Base-by-base conservation (phyloP, 2,888 invertebrate genomes). In the Sesia apiformis region DNA sequence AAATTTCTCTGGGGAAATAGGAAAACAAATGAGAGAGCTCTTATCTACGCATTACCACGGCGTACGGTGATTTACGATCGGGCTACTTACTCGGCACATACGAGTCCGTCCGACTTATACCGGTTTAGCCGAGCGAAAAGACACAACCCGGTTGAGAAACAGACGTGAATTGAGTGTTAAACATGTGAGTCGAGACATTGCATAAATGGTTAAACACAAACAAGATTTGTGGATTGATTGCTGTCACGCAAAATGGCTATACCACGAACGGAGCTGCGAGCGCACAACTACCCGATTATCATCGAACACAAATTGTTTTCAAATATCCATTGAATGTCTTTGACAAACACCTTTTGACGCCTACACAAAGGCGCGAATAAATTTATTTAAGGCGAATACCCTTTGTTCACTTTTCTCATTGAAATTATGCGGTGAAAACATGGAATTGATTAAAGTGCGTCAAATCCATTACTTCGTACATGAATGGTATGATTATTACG, bases 11-110 rank as follows among this genome's bases (percentile, higher is more conserved):
- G 64, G 84, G 80, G 84, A 86, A 85, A 86, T 85, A 83, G 84
- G 78, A 80, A 84, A 85, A 86, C 86, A 86, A 86, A 86, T 84
- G 84, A 84, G 84, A 81, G 83, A 80, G 81, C 81, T 85, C 78
- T 85, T 86, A 85, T 86, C 87, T 84, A 83, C 84, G 81, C 85
- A 85, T 86, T 84, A 85, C 81, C 78, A 76, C 67, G 70, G 76
- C 75, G 75, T 72, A 65, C 72, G 63, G 81, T 86, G 85, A 86
- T 85, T 85, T 86, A 85, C 77, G 84, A 83, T 61, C 73, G 66
- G 73, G 75, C 83, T 81, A 78, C 82, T 74, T 65, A 67, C 72
- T 68, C 60, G 7, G 39, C 52, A 52, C 55, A 60, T 56, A 60
- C 58, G 8, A 43, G 38, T 53, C 58, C 58, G 38, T 38, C 50